Evolutionary conservation across 2,888 invertebrate species (phyloP), one percentile per base, ranked within the genome.

Genomic region (Volucella zonaria): DNA sequence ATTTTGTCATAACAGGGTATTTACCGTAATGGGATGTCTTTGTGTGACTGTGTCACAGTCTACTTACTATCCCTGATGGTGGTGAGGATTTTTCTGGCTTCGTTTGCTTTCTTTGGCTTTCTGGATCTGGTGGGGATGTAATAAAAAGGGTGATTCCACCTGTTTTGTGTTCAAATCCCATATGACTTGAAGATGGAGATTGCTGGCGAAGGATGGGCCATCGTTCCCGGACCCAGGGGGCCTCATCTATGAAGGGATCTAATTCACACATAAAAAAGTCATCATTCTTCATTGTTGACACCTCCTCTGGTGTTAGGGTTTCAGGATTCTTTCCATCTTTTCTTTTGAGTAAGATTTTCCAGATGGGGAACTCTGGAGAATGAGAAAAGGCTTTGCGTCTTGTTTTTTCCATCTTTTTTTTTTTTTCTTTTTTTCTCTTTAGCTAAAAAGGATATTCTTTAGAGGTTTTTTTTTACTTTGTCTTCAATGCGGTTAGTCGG

Each of bases 241-340:
- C 64, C 52, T 56, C 64, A 52, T 49, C 74, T 47, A 23, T 3
- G 15, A 59, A 62, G 74, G 70, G 56, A 70, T 79, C 75, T 80
- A 71, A 80, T 76, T 85, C 75, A 67, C 83, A 85, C 80, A 85
- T 85, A 85, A 80, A 85, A 83, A 85, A 85, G 83, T 79, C 82
- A 85, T 85, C 83, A 85, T 85, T 81, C 83, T 85, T 85, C 76
- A 85, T 81, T 81, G 80, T 76, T 85, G 81, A 85, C 80, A 85
- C 83, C 80, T 85, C 56, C 61, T 49, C 43, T 71, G 75, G 80
- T 70, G 70, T 74, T 75, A 47, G 59, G 66, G 71, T 59, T 76
- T 45, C 62, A 52, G 76, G 49, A 76, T 67, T 58, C 45, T 51
- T 71, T 62, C 3, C 38, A n/a, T 47, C 40, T 40, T 61, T 43